Conservation (phyloP, 1,140 invertebrate genomes). For the Trichogramma pretiosum region DNA sequence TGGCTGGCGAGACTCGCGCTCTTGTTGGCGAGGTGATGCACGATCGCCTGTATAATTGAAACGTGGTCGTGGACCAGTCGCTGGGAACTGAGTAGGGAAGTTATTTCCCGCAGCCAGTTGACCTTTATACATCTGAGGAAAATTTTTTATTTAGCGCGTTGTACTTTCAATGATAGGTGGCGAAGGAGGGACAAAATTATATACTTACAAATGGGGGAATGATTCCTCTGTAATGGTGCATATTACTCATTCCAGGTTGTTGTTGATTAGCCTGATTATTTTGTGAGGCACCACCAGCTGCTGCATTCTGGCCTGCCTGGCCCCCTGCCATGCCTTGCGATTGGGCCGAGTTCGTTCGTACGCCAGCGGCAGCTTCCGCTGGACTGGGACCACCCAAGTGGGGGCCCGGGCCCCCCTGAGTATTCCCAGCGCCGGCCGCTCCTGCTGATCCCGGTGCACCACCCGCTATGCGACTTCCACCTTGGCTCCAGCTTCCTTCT, state of each 20-base stretch:
- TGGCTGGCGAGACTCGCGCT: slow-evolving; percentile 5
- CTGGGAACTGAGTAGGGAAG: slow-evolving; percentile 37
- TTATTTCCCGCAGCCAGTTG: no score
- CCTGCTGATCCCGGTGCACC: slow-evolving; percentile 43
- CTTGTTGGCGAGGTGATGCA: not conserved
- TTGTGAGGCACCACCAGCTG: no score
- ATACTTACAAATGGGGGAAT: slow-evolving; percentile 64
- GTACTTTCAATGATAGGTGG: not conserved
- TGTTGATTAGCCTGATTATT: slow-evolving; percentile 33
- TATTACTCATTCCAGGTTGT: slow-evolving; percentile 40
- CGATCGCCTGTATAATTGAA: slow-evolving; percentile 37
- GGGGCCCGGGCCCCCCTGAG: slow-evolving; percentile 51
- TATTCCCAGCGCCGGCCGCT: slow-evolving; percentile 46
- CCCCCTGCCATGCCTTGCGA: slow-evolving; percentile 46
- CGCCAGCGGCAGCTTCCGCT: slow-evolving; percentile 38
- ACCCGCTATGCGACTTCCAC: slow-evolving; percentile 53
- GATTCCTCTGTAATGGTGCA: slow-evolving; percentile 59
- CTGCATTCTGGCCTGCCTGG: slow-evolving; percentile 54
- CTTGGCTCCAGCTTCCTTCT: slow-evolving; percentile 74
- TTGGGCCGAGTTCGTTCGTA: slow-evolving; percentile 46
- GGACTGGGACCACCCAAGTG: slow-evolving; percentile 32
- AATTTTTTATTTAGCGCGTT: not conserved
- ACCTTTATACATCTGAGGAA: slow-evolving; percentile 42
- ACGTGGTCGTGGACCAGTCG: slow-evolving; percentile 37
- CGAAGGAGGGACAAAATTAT: not conserved